Evolutionary conservation across 2,797 vertebrate species (phyloP), one percentile per base, ranked within the genome.

Genomic region (Philypnodon macrostomus): DNA sequence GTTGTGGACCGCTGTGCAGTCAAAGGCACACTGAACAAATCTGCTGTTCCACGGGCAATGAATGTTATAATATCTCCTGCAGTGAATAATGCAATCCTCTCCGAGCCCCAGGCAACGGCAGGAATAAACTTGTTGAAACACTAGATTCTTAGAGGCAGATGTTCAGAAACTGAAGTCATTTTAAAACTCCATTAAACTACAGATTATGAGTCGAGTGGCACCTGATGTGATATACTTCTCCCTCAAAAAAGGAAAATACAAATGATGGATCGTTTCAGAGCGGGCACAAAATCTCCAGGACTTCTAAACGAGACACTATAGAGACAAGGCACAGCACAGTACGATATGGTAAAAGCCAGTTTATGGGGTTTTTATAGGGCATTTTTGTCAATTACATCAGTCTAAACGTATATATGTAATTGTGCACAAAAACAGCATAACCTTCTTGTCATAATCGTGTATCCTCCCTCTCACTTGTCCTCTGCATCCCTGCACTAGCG

Each of bases 1-100:
- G 88, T 88, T n/a, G 72, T 77, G 73, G 74, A 88, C 72, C 69
- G 79, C 77, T 72, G 67, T 77, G 79, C 79, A 86, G 84, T 87
- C 80, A 86, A 85, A 88, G 70, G 66, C 77, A 60, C 73, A 60
- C 73, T 67, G 79, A 84, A 84, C 74, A 79, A 82, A 84, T 79
- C 58, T 67, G 74, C 81, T 75, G 59, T 81, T 86, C 73, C 70
- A 80, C 63, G 63, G 73, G 73, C 84, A 75, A 67, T 59, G 75
- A 78, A 76, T 66, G 76, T 80, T 81, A 80, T 73, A 62, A 84
- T 67, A 78, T 78, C 74, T 84, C 70, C 82, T 59, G 73, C 74
- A 79, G 72, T 59, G 73, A 52, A 80, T 80, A 88, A 88, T 77
- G 79, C 71, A 77, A 75, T 85, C 73, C 75, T 58, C 69, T 67